Evolutionary conservation across 2,888 invertebrate genomes (phyloP), one percentile per base, ranked within the genome.

Genomic region (Ligdia adustata): DNA sequence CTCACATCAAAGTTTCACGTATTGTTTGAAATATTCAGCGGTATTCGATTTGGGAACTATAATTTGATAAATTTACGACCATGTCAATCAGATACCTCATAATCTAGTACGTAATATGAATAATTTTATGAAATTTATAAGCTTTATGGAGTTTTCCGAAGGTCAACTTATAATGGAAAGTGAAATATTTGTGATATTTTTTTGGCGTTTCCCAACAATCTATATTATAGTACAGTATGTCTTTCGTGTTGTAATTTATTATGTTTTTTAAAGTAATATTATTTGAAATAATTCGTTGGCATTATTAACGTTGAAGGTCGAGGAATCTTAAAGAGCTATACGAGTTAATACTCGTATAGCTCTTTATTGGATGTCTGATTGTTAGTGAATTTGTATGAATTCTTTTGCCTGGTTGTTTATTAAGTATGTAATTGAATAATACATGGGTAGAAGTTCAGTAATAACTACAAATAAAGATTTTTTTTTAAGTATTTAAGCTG

Each of bases 221-320:
- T n/a, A n/a, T n/a, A n/a, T n/a, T n/a, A n/a, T n/a, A n/a, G n/a
- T n/a, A 64, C 69, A 67, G 62, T 69, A 62, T 71, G 67, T 68
- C 67, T 60, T 64, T 66, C 60, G 68, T 68, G 62, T 66, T 61
- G 60, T 59, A 58, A 71, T 74, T 72, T 74, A 75, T 72, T 53
- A 58, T 60, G 65, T 57, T 60, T 66, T 66, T 60, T 72, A 72
- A 70, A 66, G 42, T 54, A 56, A 48, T 57, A 64, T 64, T 61
- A 59, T 65, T 66, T 63, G 43, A 61, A 60, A 60, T 32, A 65
- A 62, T 56, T 60, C 62, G 65, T 61, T 22, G 6, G 61, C 55
- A 62, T 54, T 63, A 56, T 59, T 55, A 56, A 46, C 49, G 55
- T 49, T 51, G 53, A 54, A 48, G 32, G 43, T 38, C 16, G 35